Conservation (phyloP, 1,140 invertebrate species). For the Drosophila sproati region DNA sequence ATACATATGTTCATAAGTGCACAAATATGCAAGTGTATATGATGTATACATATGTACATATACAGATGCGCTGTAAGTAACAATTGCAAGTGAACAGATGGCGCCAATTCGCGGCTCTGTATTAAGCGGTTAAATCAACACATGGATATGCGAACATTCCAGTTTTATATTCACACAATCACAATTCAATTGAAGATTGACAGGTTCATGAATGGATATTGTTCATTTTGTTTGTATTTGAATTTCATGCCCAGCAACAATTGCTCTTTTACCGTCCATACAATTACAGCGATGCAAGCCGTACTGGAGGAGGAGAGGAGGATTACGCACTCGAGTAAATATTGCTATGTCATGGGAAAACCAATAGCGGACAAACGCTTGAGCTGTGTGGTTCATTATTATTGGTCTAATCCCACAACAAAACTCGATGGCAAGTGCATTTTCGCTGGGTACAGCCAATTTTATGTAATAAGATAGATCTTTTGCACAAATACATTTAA, state of each 20-base stretch:
- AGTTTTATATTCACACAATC: constrained; percentile 66
- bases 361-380: constrained; percentile 57
- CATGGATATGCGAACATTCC: constrained; percentile 54
- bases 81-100: constrained; percentile 69
- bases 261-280: constrained; percentile 74
- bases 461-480: constrained; percentile 9
- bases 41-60: constrained; percentile 11
- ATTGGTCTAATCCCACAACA: constrained; percentile 65
- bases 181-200: constrained; percentile 78
- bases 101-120: constrained; percentile 65
- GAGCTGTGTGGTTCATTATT: constrained; percentile 72
- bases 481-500: constrained; percentile 6
- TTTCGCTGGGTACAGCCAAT: constrained; percentile 10
- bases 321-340: constrained; percentile 74
- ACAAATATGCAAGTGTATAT: constrained; percentile 21
- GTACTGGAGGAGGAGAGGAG: constrained; percentile 23
- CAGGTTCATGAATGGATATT: constrained; percentile 82
- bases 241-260: constrained; percentile 77
- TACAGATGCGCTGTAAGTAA: constrained; percentile 64
- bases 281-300: constrained; percentile 46
- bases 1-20: background rate
- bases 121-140: constrained; percentile 76
- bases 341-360: constrained; percentile 72
- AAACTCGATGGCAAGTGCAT: constrained; percentile 60
- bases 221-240: constrained; percentile 78